Evolutionary conservation across 2,113 vertebrate species (phyloP).

Genomic region (Sander vitreus): DNA sequence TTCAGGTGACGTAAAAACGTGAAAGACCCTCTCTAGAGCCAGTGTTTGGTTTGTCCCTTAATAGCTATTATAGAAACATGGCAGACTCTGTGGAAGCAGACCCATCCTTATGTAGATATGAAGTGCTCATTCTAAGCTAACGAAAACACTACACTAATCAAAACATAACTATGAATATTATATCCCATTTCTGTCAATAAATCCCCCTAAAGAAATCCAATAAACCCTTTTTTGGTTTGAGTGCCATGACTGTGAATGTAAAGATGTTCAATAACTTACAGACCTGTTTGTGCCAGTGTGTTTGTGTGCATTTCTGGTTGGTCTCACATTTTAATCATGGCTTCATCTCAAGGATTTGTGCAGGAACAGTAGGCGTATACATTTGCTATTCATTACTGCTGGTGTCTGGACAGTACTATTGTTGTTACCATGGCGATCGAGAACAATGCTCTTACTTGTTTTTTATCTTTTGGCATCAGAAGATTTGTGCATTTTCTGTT

Average conservation of each 20-base stretch:
- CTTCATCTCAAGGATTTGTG: slow-evolving; percentile 16
- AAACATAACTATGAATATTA: too few relatives aligned
- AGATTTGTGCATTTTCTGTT: not conserved
- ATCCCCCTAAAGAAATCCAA: too few relatives aligned
- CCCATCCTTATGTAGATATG: too few relatives aligned
- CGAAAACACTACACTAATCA: too few relatives aligned
- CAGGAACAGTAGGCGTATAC: not conserved
- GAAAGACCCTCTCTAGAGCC: too few relatives aligned
- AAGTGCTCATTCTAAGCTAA: too few relatives aligned
- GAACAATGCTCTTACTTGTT: slow-evolving; percentile 15
- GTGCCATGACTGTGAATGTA: not conserved
- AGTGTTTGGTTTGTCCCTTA: too few relatives aligned
- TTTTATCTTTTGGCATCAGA: slow-evolving; percentile 19
- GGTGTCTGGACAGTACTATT: slow-evolving; percentile 17
- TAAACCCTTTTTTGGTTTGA: not conserved
- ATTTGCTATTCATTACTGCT: slow-evolving; percentile 3
- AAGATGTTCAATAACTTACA: not conserved
- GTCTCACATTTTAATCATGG: not conserved
- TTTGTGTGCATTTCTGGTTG: not conserved
- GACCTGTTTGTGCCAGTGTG: not conserved
- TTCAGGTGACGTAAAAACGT: too few relatives aligned
- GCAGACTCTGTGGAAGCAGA: too few relatives aligned
- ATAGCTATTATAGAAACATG: too few relatives aligned
- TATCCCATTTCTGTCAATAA: too few relatives aligned
- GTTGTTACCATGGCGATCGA: slow-evolving; percentile 55